phyloP scores from a whole-genome alignment of 2,113 vertebrate species.

The Triplophysa rosa region DNA sequence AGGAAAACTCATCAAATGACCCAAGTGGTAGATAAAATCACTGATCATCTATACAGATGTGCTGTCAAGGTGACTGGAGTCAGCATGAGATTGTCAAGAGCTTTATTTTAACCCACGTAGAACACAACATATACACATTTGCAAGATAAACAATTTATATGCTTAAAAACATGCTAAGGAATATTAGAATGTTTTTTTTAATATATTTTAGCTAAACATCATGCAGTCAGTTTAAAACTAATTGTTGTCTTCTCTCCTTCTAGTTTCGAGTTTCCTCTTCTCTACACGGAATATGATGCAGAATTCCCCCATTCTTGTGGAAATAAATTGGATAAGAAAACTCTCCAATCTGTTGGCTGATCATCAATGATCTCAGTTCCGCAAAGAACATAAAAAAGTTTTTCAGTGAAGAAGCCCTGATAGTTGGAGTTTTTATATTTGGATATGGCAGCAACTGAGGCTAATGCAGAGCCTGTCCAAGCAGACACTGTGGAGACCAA shows the following conservation, averaged over 20 bases:
- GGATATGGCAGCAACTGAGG: slow-evolving; percentile 75
- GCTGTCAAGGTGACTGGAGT: slow-evolving; percentile 31
- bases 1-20: slow-evolving; percentile 33
- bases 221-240: slow-evolving; percentile 6
- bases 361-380: slow-evolving; percentile 55
- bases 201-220: neutral
- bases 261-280: slow-evolving; percentile 51
- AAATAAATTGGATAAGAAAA: slow-evolving; percentile 36
- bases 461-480: slow-evolving; percentile 67
- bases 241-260: slow-evolving; percentile 31
- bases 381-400: slow-evolving; percentile 37
- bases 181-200: too few relatives aligned
- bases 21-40: slow-evolving; percentile 40
- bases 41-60: slow-evolving; percentile 31
- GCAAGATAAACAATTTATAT: neutral
- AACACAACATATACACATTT: neutral
- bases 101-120: slow-evolving; percentile 11
- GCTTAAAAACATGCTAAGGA: neutral
- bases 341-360: slow-evolving; percentile 32
- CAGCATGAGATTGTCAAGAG: slow-evolving; percentile 56
- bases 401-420: slow-evolving; percentile 60
- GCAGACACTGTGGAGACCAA: slow-evolving; percentile 70
- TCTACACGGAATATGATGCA: slow-evolving; percentile 71
- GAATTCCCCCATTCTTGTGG: slow-evolving; percentile 62
- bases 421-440: slow-evolving; percentile 54